Conservation (phyloP, 2,888 invertebrate species). For the Phania funesta region DNA sequence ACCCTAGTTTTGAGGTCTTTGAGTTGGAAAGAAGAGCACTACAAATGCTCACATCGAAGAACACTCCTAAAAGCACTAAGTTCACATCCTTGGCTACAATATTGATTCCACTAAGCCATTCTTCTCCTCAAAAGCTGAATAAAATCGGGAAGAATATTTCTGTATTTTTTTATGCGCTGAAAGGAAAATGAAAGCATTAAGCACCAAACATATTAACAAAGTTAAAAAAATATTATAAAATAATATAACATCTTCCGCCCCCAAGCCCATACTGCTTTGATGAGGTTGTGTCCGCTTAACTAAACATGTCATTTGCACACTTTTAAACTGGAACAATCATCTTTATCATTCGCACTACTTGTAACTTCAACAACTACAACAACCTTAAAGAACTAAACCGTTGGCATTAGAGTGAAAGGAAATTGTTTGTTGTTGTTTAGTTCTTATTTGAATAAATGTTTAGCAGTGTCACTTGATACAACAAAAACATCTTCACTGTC, state of each 20-base stretch:
- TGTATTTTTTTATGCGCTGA: no score
- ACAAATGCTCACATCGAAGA: no score
- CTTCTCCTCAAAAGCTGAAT: no score
- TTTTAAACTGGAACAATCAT: constrained; percentile 14
- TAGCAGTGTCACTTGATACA: constrained; percentile 50
- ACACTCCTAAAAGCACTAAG: no score
- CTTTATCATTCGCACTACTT: neutral
- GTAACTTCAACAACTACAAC: neutral
- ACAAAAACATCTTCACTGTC: neutral
- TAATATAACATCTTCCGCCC: neutral
- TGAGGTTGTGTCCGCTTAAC: constrained; percentile 16
- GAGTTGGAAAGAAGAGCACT: no score
- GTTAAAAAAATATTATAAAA: neutral
- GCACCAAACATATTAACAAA: no score
- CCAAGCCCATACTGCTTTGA: no score
- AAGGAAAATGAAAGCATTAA: no score
- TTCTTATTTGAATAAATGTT: constrained; percentile 9
- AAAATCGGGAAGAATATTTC: no score
- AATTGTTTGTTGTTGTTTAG: constrained; percentile 36
- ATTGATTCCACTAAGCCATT: no score
- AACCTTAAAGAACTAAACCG: constrained; percentile 21
- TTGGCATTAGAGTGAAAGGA: constrained; percentile 11
- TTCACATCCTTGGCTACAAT: no score
- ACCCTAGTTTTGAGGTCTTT: no score
- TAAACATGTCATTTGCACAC: constrained; percentile 52